Percentiles rank a stretch among this genome's conserved stretches.
Evolutionary conservation across 2,113 vertebrate genomes (phyloP).

Genomic region (Saccopteryx leptura): DNA sequence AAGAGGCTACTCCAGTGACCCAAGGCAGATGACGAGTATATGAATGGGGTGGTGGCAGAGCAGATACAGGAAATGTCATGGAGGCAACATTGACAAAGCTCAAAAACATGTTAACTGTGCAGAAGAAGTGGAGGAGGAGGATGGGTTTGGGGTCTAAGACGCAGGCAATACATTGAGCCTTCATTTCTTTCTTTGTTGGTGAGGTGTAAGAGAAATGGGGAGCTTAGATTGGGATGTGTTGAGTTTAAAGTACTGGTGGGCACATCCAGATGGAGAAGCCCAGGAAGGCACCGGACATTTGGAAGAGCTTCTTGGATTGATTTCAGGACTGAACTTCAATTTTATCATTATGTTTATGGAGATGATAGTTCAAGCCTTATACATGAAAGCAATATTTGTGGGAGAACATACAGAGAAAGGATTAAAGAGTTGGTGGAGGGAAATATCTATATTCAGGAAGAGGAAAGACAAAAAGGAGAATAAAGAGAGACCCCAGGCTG

Average conservation of each 20-base stretch:
- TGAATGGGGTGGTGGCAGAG: neutral
- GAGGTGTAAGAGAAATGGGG: neutral
- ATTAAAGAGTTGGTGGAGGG: neutral
- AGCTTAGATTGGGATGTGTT: neutral
- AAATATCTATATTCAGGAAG: neutral
- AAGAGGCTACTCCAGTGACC: neutral
- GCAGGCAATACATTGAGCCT: fast-evolving
- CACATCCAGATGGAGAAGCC: neutral
- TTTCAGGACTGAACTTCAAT: conserved; percentile 23
- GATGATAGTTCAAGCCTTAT: neutral
- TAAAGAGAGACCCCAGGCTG: neutral
- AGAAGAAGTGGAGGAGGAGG: neutral
- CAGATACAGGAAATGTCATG: neutral
- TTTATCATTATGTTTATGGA: neutral
- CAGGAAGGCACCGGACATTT: neutral
- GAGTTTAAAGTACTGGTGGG: too few relatives aligned
- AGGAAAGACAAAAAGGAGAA: neutral
- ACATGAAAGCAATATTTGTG: neutral
- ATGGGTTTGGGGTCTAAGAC: too few relatives aligned
- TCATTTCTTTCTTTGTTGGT: neutral
- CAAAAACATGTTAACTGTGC: neutral
- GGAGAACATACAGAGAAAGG: neutral
- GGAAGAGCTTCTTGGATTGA: neutral
- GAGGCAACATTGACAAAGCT: neutral
- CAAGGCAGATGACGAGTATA: neutral